Conservation (phyloP, 2,797 vertebrate species). For the Cercopithecus hamlyni region DNA sequence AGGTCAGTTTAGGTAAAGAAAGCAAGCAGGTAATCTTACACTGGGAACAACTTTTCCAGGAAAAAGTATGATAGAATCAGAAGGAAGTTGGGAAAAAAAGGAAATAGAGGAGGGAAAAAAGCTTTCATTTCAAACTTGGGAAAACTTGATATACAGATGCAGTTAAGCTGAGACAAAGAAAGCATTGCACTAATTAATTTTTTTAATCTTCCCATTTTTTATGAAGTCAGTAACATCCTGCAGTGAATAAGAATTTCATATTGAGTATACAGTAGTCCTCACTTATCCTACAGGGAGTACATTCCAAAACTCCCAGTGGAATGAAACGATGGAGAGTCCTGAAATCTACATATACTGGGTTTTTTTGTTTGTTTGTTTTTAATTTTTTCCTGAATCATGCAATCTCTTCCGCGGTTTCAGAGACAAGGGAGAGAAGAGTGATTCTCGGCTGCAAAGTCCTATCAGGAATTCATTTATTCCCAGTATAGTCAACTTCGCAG, state of each 20-base stretch:
- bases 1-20: neutral
- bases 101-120: neutral
- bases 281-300: neutral
- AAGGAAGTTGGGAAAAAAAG: neutral
- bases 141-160: neutral
- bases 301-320: neutral
- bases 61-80: conserved; percentile 30
- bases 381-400: neutral
- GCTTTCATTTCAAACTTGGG: neutral
- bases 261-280: neutral
- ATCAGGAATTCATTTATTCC: conserved; percentile 26
- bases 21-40: neutral
- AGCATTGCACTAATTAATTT: neutral
- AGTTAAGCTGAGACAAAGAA: conserved; percentile 58
- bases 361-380: neutral
- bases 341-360: neutral
- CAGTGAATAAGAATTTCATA: neutral
- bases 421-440: conserved; percentile 50
- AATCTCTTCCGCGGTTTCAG: conserved; percentile 33
- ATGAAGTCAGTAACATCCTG: neutral
- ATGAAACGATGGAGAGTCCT: neutral
- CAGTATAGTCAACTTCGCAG: conserved; percentile 22
- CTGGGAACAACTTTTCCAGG: conserved; percentile 59
- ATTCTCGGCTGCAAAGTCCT: conserved; percentile 48
- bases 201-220: neutral